A percentile compares a stretch with the other conserved stretches of the same genome.
phyloP scores from a whole-genome alignment of 2,113 vertebrate species.

The Calypte anna region DNA sequence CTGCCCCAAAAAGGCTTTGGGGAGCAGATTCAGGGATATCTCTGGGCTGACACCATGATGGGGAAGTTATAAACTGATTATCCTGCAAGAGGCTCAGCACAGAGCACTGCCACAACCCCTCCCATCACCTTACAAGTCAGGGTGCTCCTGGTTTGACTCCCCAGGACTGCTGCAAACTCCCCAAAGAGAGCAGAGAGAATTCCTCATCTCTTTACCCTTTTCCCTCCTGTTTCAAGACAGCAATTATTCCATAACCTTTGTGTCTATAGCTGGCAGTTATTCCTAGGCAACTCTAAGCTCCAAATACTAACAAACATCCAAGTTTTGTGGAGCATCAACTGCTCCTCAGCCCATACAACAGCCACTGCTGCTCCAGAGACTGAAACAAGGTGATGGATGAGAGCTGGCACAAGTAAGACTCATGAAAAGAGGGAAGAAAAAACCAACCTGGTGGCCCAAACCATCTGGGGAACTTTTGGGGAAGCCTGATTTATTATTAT shows the following conservation, averaged over 20 bases:
- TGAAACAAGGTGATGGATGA: neutral
- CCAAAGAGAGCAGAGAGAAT: neutral
- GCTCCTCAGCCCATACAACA: neutral
- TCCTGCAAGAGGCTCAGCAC: neutral
- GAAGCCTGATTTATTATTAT: neutral
- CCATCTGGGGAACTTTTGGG: neutral
- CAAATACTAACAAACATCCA: neutral
- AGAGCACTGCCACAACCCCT: neutral
- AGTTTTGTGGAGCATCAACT: neutral
- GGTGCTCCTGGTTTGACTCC: neutral
- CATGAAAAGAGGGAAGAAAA: neutral
- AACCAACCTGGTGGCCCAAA: neutral
- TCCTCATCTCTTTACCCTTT: neutral
- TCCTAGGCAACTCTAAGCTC: neutral
- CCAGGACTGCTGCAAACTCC: neutral
- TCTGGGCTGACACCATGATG: neutral
- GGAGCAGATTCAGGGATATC: neutral
- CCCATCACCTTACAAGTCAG: neutral
- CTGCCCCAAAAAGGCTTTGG: neutral
- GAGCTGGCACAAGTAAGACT: neutral
- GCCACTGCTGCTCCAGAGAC: neutral
- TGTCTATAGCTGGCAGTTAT: neutral
- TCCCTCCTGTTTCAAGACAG: neutral
- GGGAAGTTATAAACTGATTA: neutral
- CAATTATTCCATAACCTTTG: neutral